A percentile compares a stretch with the other conserved stretches of the same genome.
These are phyloP conservation scores for Hecatera dysodea DNA, from an alignment of 2,888 invertebrate genomes.

Conservation along the genomic window DNA sequence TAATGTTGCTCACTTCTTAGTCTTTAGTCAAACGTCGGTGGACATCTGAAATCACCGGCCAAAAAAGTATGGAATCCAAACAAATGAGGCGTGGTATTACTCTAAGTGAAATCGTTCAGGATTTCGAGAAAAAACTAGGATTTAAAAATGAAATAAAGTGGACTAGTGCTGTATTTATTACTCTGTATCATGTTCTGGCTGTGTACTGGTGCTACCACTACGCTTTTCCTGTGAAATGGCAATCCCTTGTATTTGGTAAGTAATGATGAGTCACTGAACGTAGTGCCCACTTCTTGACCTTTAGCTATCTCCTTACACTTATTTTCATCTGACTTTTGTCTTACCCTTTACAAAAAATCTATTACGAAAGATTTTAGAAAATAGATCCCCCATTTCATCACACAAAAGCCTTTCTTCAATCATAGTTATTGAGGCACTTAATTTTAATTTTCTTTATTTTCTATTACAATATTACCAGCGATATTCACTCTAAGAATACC, in stretches of 20 bases:
- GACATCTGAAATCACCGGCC: constrained; percentile 30
- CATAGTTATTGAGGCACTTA: constrained; percentile 23
- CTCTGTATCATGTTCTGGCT: constrained; percentile 81
- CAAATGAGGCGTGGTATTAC: constrained; percentile 68
- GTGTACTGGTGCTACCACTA: constrained; percentile 85
- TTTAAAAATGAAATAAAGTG: constrained; percentile 88
- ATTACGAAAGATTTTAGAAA: constrained; percentile 39
- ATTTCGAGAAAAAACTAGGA: constrained; percentile 82
- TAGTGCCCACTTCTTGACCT: constrained; percentile 16
- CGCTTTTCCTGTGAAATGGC: constrained; percentile 86
- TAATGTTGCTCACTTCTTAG: constrained; percentile 19
- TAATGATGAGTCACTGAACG: constrained; percentile 7
- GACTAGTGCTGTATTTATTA: constrained; percentile 80
- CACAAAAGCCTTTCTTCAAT: constrained; percentile 40
- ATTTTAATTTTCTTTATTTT: constrained; percentile 14
- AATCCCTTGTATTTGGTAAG: constrained; percentile 84
- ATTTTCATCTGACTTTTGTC: constrained; percentile 5
- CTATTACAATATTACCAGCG: not conserved
- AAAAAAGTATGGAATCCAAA: constrained; percentile 50
- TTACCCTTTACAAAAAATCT: constrained; percentile 15
- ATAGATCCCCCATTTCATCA: constrained; percentile 27
- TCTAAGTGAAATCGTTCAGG: constrained; percentile 77
- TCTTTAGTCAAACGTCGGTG: constrained; percentile 36
- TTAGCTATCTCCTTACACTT: constrained; percentile 3
- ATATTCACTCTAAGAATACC: constrained; percentile 12